Evolutionary conservation across 2,888 invertebrate species (phyloP), one percentile per base, ranked within the genome.

Genomic region (Conistra vaccinii): DNA sequence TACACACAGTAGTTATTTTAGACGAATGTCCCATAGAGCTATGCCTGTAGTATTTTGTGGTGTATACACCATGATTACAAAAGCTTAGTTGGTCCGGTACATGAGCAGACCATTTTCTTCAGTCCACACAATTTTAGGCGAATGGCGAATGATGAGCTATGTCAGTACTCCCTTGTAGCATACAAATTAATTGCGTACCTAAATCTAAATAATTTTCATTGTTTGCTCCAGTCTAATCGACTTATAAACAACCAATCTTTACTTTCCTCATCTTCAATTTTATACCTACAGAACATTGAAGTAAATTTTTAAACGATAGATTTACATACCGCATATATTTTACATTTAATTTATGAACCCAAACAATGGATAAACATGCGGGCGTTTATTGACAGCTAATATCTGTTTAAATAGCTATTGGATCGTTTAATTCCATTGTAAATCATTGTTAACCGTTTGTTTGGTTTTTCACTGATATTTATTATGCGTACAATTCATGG

Each of bases 321-420:
- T 89, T 89, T 86, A 88, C 81, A 83, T 84, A 73, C 73, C 32
- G 76, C 51, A 78, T 84, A 78, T 77, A 83, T 84, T 85, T 85
- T 76, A 86, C 79, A 79, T 85, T 81, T 81, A 88, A 83, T 86
- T 81, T 77, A 78, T 78, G 61, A 80, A 78, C 79, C 84, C 83
- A 87, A 90, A 88, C 87, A 85, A 81, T 84, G 70, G 76, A 73
- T 85, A 85, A 88, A 89, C 85, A 95, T 94, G 93, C 94, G 94
- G 95, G 95, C 86, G 86, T 91, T 89, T 93, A 95, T 95, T 93
- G 93, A 93, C 91, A 93, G 91, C 90, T 92, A 90, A 94, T 93
- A 89, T 90, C 89, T 91, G 90, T 93, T 94, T 92, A 91, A 94
- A 94, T 92, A 91, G 90, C 89, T 90, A 91, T 93, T 92, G 87